These are phyloP conservation scores for Peromyscus maniculatus DNA, from an alignment of 2,113 vertebrate genomes.

Conservation along the genomic window DNA sequence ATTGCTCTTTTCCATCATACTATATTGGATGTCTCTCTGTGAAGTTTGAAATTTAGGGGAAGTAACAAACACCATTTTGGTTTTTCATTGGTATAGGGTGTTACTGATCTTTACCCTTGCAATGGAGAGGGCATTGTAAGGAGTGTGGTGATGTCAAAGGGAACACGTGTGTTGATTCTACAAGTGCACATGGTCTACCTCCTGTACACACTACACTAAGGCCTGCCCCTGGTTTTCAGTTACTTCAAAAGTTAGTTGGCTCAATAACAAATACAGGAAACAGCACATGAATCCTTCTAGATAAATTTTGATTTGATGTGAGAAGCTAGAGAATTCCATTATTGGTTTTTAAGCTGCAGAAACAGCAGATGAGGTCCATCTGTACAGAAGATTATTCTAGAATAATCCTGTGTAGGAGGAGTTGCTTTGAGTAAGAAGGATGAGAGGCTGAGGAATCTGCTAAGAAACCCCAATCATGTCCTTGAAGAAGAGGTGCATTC, in stretches of 20 bases:
- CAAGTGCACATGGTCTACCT: neutral
- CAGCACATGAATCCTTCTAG: slow-evolving; percentile 14
- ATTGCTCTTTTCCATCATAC: neutral
- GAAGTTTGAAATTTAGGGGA: slow-evolving; percentile 8
- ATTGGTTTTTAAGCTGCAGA: slow-evolving; percentile 19
- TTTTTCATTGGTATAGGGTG: neutral
- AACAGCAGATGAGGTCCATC: slow-evolving; percentile 22
- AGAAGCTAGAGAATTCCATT: slow-evolving; percentile 23
- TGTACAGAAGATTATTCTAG: slow-evolving; percentile 55
- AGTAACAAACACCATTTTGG: neutral
- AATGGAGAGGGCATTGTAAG: neutral
- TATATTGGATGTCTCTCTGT: neutral
- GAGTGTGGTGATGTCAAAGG: neutral
- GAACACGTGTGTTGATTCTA: neutral
- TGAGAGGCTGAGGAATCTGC: neutral
- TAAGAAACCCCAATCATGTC: neutral
- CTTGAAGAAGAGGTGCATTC: neutral
- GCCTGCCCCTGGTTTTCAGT: neutral
- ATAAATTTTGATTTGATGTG: slow-evolving; percentile 1
- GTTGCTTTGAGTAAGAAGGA: slow-evolving; percentile 32
- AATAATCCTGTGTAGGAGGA: slow-evolving; percentile 33
- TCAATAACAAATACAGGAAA: slow-evolving; percentile 39
- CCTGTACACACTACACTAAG: neutral
- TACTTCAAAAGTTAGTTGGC: slow-evolving; percentile 25
- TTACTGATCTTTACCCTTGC: neutral